A percentile compares a stretch with the other conserved stretches of the same genome.
These are phyloP conservation scores for Pempheris klunzingeri DNA, from an alignment of 2,797 vertebrate species.

Conservation along the genomic window DNA sequence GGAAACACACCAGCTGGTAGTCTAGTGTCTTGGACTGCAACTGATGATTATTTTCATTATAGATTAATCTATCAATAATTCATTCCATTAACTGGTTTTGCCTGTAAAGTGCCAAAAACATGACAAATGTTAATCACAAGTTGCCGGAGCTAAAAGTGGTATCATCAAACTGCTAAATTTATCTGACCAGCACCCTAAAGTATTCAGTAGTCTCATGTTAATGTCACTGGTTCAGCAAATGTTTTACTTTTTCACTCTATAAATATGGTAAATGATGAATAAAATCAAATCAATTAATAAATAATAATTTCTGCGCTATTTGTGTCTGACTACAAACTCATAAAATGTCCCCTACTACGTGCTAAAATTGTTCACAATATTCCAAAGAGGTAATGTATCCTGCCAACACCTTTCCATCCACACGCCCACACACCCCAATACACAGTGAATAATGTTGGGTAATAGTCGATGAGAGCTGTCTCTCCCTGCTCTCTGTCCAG, in stretches of 20 bases:
- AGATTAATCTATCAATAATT: neutral
- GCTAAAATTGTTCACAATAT: constrained; percentile 25
- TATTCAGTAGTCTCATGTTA: neutral
- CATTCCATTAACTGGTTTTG: neutral
- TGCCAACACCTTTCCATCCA: constrained; percentile 41
- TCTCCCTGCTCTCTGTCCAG: constrained; percentile 51
- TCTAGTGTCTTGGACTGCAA: neutral
- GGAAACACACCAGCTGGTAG: neutral
- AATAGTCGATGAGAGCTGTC: constrained; percentile 44
- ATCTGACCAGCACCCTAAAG: neutral
- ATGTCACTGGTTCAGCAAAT: neutral
- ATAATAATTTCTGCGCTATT: neutral
- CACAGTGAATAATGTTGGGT: constrained; percentile 38
- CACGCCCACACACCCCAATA: constrained; percentile 48
- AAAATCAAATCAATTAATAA: constrained; percentile 11
- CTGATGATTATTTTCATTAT: constrained; percentile 1
- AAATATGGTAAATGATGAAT: neutral
- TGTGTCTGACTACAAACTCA: neutral
- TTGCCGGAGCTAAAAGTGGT: neutral
- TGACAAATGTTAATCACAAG: neutral
- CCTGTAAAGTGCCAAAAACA: neutral
- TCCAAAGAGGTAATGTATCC: constrained; percentile 43
- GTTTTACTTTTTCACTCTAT: neutral
- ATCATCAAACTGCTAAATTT: constrained; percentile 6
- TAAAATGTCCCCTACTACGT: constrained; percentile 5